Evolutionary conservation across 2,797 vertebrate genomes (phyloP).

Genomic region (Etheostoma nigrum): DNA sequence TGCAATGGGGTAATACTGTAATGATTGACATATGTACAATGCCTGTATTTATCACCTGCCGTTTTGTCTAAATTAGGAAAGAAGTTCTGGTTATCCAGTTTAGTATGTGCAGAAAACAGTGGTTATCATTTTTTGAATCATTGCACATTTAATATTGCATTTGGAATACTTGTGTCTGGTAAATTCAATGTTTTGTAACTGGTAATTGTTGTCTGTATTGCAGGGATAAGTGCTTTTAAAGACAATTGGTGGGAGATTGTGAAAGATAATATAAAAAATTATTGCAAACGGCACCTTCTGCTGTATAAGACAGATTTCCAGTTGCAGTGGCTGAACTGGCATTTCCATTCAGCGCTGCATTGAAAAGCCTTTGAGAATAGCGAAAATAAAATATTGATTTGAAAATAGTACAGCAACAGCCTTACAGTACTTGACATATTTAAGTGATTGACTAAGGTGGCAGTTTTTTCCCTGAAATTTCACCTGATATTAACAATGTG

Average conservation of each 20-base stretch:
- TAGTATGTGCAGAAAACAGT: neutral
- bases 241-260: neutral
- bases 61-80: neutral
- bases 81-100: neutral
- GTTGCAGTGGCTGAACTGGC: neutral
- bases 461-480: neutral
- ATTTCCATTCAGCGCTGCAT: constrained; percentile 5
- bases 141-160: neutral
- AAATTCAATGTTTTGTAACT: neutral
- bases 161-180: neutral
- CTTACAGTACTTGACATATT: neutral
- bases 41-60: neutral
- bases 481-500: neutral
- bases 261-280: neutral
- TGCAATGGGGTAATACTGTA: too few relatives aligned
- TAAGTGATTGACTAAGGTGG: neutral
- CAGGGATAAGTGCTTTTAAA: neutral
- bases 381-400: neutral
- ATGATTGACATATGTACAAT: neutral
- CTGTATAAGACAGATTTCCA: neutral
- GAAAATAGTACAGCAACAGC: neutral
- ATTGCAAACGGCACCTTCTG: constrained; percentile 3
- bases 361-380: neutral
- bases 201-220: neutral
- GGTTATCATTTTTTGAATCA: neutral